These are phyloP conservation scores for Grammomys dolichurus DNA, from an alignment of 2,113 vertebrate genomes.

Conservation along the genomic window DNA sequence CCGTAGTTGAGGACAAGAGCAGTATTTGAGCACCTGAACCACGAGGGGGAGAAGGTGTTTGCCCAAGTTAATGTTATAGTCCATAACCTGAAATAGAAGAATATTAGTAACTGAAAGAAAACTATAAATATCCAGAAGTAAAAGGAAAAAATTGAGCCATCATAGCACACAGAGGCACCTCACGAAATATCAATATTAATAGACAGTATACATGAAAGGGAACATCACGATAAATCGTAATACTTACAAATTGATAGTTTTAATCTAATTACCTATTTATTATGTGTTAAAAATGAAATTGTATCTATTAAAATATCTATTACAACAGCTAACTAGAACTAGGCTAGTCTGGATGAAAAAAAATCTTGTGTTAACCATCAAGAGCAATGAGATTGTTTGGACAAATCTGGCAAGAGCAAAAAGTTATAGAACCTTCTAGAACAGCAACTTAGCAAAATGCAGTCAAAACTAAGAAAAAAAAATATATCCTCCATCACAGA, in stretches of 20 bases:
- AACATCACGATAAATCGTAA: not conserved
- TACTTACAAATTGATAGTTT: not conserved
- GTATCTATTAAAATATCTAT: not conserved
- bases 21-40: conserved; percentile 98
- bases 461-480: not conserved
- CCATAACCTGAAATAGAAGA: conserved; percentile 93
- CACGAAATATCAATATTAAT: conserved; percentile 1
- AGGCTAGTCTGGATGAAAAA: conserved; percentile 28
- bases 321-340: not conserved
- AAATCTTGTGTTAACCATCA: not conserved
- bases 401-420: not conserved
- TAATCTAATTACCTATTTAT: conserved; percentile 4
- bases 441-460: not conserved
- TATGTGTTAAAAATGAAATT: not conserved
- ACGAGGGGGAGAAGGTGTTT: conserved; percentile 98
- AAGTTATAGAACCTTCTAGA: not conserved
- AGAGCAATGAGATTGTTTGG: not conserved
- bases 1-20: conserved; percentile 96
- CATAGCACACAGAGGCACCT: not conserved
- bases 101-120: conserved; percentile 69
- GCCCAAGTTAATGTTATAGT: conserved; percentile 97
- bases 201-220: not conserved
- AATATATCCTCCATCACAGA: not conserved
- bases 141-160: conserved; percentile 5
- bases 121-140: not conserved